A percentile compares a stretch with the other conserved stretches of the same genome.
Evolutionary conservation across 2,797 vertebrate species (phyloP).

Genomic region (Clamator glandarius): DNA sequence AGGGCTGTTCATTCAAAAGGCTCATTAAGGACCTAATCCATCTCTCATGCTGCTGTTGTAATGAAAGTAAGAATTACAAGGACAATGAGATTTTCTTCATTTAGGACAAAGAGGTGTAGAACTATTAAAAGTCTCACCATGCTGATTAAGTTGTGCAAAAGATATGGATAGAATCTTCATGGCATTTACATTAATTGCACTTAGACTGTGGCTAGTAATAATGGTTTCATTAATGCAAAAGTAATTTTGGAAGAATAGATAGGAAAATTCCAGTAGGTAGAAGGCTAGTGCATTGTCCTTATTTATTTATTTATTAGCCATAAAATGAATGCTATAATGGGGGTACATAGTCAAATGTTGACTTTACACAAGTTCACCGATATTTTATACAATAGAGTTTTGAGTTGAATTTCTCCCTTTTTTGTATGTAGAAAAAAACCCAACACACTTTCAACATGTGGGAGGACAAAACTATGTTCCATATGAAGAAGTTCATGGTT

Average conservation of each 20-base stretch:
- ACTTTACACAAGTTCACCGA: background rate
- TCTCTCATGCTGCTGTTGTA: conserved; percentile 34
- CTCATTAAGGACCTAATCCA: conserved; percentile 59
- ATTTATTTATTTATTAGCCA: conserved; percentile 11
- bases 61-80: conserved; percentile 51
- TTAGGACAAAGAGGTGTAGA: conserved; percentile 33
- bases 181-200: conserved; percentile 54
- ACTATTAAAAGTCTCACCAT: conserved; percentile 40
- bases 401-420: background rate
- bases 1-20: background rate
- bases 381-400: background rate
- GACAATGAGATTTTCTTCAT: conserved; percentile 43
- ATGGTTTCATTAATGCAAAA: conserved; percentile 36
- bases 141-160: conserved; percentile 46
- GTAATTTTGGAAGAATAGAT: conserved; percentile 11
- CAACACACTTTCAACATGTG: background rate
- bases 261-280: background rate
- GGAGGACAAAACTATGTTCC: background rate
- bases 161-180: background rate
- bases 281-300: background rate
- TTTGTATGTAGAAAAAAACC: too few relatives aligned
- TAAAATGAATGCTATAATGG: background rate
- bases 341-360: background rate
- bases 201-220: conserved; percentile 11
- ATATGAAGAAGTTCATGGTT: background rate